phyloP scores from a whole-genome alignment of 2,888 invertebrate genomes.

The Emmelina monodactyla region DNA sequence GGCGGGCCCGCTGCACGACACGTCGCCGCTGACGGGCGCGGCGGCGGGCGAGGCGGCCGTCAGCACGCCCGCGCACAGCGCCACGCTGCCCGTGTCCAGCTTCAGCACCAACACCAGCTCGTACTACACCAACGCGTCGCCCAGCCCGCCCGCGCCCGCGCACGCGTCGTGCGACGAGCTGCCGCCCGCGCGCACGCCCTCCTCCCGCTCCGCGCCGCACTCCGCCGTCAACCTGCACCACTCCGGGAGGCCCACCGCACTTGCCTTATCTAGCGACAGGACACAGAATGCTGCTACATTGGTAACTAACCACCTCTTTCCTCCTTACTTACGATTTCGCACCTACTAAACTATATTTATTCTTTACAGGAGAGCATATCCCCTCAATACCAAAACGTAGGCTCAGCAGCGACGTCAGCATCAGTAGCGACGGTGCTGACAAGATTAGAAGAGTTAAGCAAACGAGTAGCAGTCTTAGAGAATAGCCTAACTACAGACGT shows the following conservation, averaged over 20 bases:
- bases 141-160: slow-evolving; percentile 62
- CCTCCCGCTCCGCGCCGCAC: slow-evolving; percentile 55
- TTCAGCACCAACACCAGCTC: slow-evolving; percentile 61
- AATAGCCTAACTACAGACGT: slow-evolving; percentile 77
- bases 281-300: slow-evolving; percentile 25
- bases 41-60: slow-evolving; percentile 42
- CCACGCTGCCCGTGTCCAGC: slow-evolving; percentile 62
- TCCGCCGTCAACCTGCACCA: slow-evolving; percentile 56
- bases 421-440: slow-evolving; percentile 65
- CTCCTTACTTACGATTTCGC: slow-evolving; percentile 1
- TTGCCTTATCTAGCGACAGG: slow-evolving; percentile 35
- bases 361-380: slow-evolving; percentile 43
- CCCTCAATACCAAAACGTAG: slow-evolving; percentile 58
- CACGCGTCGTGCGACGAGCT: slow-evolving; percentile 59
- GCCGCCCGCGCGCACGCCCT: slow-evolving; percentile 39
- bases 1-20: slow-evolving; percentile 66
- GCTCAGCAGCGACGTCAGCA: slow-evolving; percentile 37
- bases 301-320: not conserved
- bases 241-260: slow-evolving; percentile 45
- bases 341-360: too few relatives aligned
- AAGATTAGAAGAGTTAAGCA: slow-evolving; percentile 74
- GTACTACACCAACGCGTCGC: slow-evolving; percentile 69
- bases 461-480: slow-evolving; percentile 75
- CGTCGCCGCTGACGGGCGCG: slow-evolving; percentile 49
- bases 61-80: slow-evolving; percentile 56